Percentiles rank a stretch among this genome's conserved stretches.
Conservation (phyloP, 2,797 vertebrate species). For the Danio choprae region DNA sequence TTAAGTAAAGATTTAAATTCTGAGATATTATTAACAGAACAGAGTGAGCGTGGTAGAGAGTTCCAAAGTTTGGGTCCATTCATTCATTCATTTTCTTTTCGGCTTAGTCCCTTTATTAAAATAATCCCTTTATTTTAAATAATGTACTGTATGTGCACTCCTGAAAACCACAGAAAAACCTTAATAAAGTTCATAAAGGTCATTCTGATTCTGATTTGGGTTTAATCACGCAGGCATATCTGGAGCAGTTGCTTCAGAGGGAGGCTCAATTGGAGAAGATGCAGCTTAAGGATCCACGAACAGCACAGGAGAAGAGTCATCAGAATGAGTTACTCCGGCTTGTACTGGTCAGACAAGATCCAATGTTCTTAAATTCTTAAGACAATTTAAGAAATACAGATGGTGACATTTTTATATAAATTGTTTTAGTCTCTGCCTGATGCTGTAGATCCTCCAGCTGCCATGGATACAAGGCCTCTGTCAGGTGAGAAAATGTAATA, state of each 20-base stretch:
- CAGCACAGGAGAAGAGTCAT: constrained; percentile 75
- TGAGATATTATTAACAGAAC: too few species aligned
- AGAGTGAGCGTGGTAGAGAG: too few species aligned
- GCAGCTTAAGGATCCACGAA: constrained; percentile 82
- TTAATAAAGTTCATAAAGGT: too few species aligned
- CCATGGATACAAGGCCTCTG: constrained; percentile 45
- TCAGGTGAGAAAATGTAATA: constrained; percentile 58
- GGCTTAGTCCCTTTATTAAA: too few species aligned
- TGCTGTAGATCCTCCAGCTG: constrained; percentile 66
- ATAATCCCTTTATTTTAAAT: too few species aligned
- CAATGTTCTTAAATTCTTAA: not conserved
- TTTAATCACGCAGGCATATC: constrained; percentile 80
- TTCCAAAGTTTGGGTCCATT: too few species aligned
- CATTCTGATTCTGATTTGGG: not conserved
- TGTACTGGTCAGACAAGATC: constrained; percentile 71
- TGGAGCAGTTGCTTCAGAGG: constrained; percentile 81
- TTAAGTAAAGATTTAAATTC: too few species aligned
- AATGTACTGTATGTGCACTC: too few species aligned
- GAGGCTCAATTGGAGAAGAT: constrained; percentile 79
- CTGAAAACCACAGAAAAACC: too few species aligned
- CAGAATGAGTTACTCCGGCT: constrained; percentile 78
- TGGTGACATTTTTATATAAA: not conserved
- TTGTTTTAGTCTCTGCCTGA: constrained; percentile 77
- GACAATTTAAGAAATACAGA: not conserved
- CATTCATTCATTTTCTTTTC: too few species aligned